These are phyloP conservation scores for Holacanthus passer DNA, from an alignment of 2,113 vertebrate species.

Conservation along the genomic window DNA sequence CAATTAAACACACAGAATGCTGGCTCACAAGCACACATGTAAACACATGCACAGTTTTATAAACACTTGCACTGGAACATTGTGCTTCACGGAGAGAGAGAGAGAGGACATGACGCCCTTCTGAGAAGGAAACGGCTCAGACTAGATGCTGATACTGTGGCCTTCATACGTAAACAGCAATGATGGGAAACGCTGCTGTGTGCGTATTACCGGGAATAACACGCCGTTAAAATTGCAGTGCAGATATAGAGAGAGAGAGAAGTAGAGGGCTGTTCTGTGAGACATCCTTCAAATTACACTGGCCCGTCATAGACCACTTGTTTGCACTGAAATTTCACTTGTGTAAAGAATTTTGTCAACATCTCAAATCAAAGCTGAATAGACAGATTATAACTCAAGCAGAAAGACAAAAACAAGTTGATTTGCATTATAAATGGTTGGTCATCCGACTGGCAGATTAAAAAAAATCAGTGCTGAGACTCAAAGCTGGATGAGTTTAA, in stretches of 20 bases:
- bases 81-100: slow-evolving; percentile 35
- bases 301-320: background rate
- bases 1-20: background rate
- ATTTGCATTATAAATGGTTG: background rate
- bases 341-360: background rate
- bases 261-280: background rate
- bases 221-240: background rate
- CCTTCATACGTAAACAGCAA: slow-evolving; percentile 35
- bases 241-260: background rate
- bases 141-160: slow-evolving; percentile 2
- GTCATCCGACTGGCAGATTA: background rate
- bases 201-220: slow-evolving; percentile 1
- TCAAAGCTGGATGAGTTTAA: background rate
- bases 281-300: background rate
- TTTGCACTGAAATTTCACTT: background rate
- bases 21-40: background rate
- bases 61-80: slow-evolving; percentile 1
- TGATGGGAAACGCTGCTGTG: slow-evolving; percentile 22
- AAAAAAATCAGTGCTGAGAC: background rate
- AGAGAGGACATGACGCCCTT: background rate
- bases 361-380: background rate
- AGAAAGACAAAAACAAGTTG: background rate
- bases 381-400: background rate
- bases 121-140: slow-evolving; percentile 9
- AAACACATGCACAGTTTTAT: background rate